Conservation (phyloP, 2,888 invertebrate genomes). For the Callyntrura sp. region DNA sequence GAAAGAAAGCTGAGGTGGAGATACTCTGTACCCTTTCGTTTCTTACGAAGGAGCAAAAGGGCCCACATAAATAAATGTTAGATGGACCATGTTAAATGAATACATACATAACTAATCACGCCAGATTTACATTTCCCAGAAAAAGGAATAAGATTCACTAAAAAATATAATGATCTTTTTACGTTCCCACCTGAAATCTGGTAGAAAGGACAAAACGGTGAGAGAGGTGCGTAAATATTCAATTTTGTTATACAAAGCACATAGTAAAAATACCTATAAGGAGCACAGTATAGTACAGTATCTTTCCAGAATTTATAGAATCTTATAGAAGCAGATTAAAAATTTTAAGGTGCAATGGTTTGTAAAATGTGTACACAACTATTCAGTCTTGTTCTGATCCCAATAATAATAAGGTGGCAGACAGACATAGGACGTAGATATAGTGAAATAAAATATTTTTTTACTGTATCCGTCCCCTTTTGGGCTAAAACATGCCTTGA, state of each 20-base stretch:
- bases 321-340: not conserved
- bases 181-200: slow-evolving; percentile 68
- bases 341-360: slow-evolving; percentile 40
- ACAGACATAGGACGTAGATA: not conserved
- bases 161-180: slow-evolving; percentile 40
- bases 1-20: slow-evolving; percentile 20
- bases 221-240: not conserved
- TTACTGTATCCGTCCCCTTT: slow-evolving; percentile 64
- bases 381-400: slow-evolving; percentile 53
- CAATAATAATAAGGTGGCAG: not conserved
- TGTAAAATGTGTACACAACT: slow-evolving; percentile 66
- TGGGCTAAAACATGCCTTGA: slow-evolving; percentile 66
- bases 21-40: slow-evolving; percentile 60
- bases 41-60: slow-evolving; percentile 56
- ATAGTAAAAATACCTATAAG: not conserved
- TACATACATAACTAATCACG: slow-evolving; percentile 71
- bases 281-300: not conserved
- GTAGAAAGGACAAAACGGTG: slow-evolving; percentile 61
- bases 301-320: not conserved
- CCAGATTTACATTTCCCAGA: slow-evolving; percentile 75
- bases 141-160: slow-evolving; percentile 59
- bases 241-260: too few relatives aligned
- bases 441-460: not conserved
- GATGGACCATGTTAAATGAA: slow-evolving; percentile 59
- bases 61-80: not conserved